Percentiles rank a stretch among this genome's conserved stretches.
Evolutionary conservation across 2,797 vertebrate genomes (phyloP).

Genomic region (Margarornis squamiger): DNA sequence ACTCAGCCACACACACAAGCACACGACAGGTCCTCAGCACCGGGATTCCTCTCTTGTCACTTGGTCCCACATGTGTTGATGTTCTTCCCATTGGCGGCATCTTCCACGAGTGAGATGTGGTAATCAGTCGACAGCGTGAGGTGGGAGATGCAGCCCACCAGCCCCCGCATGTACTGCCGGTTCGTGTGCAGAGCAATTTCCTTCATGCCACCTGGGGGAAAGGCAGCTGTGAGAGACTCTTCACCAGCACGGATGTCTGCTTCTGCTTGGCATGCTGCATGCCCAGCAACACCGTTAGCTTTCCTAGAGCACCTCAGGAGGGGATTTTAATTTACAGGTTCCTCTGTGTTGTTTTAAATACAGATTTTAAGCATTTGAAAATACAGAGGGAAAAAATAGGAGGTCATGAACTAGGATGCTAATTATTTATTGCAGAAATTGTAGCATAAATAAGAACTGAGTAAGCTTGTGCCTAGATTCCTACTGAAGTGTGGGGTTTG

Average conservation of each 20-base stretch:
- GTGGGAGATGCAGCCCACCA: constrained; percentile 95
- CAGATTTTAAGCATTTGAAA: neutral
- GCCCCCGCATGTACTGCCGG: constrained; percentile 88
- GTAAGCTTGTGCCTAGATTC: neutral
- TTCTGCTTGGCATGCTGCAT: neutral
- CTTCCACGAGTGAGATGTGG: constrained; percentile 91
- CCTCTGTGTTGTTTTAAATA: neutral
- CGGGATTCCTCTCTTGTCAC: constrained; percentile 43
- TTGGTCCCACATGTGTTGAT: constrained; percentile 95
- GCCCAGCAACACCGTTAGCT: accelerated
- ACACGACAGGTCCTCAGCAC: neutral
- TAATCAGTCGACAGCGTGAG: constrained; percentile 95
- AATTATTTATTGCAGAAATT: neutral
- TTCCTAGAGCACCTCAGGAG: neutral
- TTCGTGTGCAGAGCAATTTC: constrained; percentile 93
- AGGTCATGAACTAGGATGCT: neutral
- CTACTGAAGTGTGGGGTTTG: neutral
- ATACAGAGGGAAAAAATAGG: neutral
- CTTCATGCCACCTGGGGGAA: constrained; percentile 90
- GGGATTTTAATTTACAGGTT: neutral
- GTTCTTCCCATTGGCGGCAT: constrained; percentile 92
- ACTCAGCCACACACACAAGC: neutral
- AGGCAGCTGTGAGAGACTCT: neutral
- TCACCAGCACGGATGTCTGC: accelerated
- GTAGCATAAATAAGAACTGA: neutral